Percentiles rank a stretch among this genome's conserved stretches.
Evolutionary conservation across 1,140 invertebrate species (phyloP).

Genomic region (Danaus plexippus): DNA sequence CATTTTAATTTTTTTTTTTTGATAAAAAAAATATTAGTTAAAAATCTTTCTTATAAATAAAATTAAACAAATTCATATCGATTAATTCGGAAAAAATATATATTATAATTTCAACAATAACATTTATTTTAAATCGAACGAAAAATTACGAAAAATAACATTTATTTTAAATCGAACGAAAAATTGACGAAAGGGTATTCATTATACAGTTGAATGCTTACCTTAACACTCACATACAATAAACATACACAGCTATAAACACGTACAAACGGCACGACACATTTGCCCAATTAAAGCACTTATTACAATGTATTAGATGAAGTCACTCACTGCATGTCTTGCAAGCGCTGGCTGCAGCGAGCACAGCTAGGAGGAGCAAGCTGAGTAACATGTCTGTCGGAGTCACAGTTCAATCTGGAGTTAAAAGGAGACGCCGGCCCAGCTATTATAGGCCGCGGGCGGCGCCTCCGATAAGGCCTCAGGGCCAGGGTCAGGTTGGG

Average conservation of each 20-base stretch:
- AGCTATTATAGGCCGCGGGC: conserved; percentile 68
- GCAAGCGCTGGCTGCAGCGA: conserved; percentile 47
- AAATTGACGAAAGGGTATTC: too few relatives aligned
- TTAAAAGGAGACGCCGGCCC: conserved; percentile 59
- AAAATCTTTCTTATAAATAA: too few relatives aligned
- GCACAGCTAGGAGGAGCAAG: conserved; percentile 50
- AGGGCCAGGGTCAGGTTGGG: conserved; percentile 61
- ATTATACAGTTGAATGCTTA: too few relatives aligned
- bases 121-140: too few relatives aligned
- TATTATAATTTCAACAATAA: too few relatives aligned
- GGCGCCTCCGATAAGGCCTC: conserved; percentile 63
- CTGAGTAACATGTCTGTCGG: conserved; percentile 60
- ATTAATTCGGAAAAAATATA: too few relatives aligned
- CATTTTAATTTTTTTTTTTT: too few relatives aligned
- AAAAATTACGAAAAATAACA: too few relatives aligned
- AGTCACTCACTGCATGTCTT: conserved; percentile 62
- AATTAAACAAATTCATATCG: too few relatives aligned
- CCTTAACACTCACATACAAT: conserved; percentile 1
- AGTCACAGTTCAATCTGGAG: conserved; percentile 55
- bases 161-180: too few relatives aligned
- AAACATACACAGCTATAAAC: conserved; percentile 10
- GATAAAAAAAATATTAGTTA: too few relatives aligned
- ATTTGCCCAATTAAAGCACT: background rate
- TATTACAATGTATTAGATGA: conserved; percentile 10
- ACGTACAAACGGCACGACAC: conserved; percentile 1